These are phyloP conservation scores for Scaptomyza graminum DNA, from an alignment of 1,140 invertebrate species.

Conservation along the genomic window DNA sequence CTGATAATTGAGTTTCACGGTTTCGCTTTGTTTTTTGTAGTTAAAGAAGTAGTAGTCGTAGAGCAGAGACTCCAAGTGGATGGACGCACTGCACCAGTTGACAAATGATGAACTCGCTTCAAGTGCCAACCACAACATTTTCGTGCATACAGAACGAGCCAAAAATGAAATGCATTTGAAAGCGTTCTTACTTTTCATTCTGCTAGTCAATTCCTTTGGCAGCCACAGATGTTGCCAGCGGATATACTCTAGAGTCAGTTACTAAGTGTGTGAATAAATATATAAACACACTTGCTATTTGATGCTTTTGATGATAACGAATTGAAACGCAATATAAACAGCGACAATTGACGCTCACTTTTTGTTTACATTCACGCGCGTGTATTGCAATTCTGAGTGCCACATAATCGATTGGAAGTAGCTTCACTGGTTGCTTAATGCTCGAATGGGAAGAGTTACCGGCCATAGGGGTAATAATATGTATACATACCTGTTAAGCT, in stretches of 20 bases:
- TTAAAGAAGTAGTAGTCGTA: too few species aligned
- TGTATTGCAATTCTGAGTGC: conserved; percentile 15
- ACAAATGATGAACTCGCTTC: conserved; percentile 16
- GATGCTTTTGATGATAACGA: conserved; percentile 35
- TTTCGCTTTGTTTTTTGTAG: conserved; percentile 19
- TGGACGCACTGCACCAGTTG: conserved; percentile 53
- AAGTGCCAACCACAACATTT: conserved; percentile 28
- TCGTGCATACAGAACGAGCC: conserved; percentile 8
- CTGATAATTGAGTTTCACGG: conserved; percentile 62
- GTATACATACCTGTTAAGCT: too few species aligned
- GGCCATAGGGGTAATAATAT: too few species aligned
- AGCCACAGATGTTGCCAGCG: conserved; percentile 44
- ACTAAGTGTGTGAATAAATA: conserved; percentile 11
- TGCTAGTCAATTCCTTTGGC: conserved; percentile 34
- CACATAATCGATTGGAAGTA: too few species aligned
- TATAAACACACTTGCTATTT: conserved; percentile 27
- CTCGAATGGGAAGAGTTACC: too few species aligned
- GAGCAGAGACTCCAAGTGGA: conserved; percentile 14
- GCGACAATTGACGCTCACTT: conserved; percentile 31
- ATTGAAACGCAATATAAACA: conserved; percentile 12
- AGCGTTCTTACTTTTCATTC: conserved; percentile 3
- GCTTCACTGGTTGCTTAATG: too few species aligned
- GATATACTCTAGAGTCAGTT: conserved; percentile 13
- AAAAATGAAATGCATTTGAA: conserved; percentile 37
- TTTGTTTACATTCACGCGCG: conserved; percentile 31